phyloP scores from a whole-genome alignment of 2,113 vertebrate genomes.

The Prolemur simus region DNA sequence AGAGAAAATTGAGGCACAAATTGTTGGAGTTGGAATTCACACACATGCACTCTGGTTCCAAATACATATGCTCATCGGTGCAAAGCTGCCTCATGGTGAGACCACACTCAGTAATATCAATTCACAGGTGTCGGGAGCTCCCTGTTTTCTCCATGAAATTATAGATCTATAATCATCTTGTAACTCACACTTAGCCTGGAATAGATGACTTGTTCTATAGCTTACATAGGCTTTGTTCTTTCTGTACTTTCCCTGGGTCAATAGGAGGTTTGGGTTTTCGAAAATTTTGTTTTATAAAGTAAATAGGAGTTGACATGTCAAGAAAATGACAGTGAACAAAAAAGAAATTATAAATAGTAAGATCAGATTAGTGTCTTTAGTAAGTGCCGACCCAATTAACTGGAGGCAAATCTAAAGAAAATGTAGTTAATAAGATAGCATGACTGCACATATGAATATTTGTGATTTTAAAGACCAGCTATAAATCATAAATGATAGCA shows the following conservation, averaged over 20 bases:
- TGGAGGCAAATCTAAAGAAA: background rate
- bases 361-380: background rate
- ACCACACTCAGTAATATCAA: background rate
- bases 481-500: background rate
- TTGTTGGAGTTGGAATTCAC: background rate
- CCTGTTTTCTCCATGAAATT: background rate
- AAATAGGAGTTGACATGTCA: background rate
- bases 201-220: background rate
- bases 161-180: background rate
- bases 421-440: background rate
- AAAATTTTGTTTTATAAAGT: background rate
- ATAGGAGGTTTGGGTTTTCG: background rate
- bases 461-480: background rate
- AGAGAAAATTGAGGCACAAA: background rate
- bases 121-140: background rate
- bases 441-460: background rate
- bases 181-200: background rate
- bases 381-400: background rate
- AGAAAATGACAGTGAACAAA: slow-evolving; percentile 4
- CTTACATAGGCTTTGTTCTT: background rate
- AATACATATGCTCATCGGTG: background rate
- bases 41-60: background rate
- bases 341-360: background rate
- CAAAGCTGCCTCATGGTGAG: background rate
- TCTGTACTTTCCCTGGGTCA: background rate